Evolutionary conservation across 2,113 vertebrate genomes (phyloP).

Genomic region (Prionailurus bengalensis): DNA sequence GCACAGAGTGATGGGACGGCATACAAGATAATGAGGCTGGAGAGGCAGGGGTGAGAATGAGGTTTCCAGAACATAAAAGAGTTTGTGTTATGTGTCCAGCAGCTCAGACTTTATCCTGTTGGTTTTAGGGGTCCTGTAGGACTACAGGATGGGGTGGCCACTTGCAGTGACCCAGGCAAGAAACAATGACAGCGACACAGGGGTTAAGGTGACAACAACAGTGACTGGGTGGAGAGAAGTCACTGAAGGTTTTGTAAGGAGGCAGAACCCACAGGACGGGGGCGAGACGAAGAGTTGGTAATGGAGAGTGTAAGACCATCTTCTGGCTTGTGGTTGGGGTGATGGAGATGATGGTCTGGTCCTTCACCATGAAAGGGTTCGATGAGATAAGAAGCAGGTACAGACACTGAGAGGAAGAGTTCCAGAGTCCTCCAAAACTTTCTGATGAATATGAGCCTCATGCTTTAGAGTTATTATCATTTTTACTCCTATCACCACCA

Average conservation of each 20-base stretch:
- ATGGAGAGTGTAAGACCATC: not conserved
- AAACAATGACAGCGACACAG: not conserved
- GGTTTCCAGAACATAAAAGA: not conserved
- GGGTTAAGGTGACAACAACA: fast-evolving
- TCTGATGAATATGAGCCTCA: not conserved
- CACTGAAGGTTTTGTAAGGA: not conserved
- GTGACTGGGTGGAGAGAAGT: not conserved
- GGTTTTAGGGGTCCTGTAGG: not conserved
- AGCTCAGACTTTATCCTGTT: not conserved
- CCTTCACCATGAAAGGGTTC: not conserved
- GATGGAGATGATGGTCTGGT: not conserved
- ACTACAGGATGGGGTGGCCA: not conserved
- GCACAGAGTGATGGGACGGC: not conserved
- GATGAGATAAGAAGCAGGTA: not conserved
- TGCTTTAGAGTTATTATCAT: not conserved
- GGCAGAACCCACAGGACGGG: not conserved
- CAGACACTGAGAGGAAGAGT: not conserved
- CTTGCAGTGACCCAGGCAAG: not conserved
- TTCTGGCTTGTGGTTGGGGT: not conserved
- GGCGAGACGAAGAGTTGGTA: not conserved
- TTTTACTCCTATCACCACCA: not conserved
- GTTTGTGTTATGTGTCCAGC: not conserved
- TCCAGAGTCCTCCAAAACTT: not conserved
- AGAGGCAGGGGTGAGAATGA: not conserved
- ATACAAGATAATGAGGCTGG: not conserved